Evolutionary conservation across 2,797 vertebrate genomes (phyloP).

Genomic region (Periparus ater): DNA sequence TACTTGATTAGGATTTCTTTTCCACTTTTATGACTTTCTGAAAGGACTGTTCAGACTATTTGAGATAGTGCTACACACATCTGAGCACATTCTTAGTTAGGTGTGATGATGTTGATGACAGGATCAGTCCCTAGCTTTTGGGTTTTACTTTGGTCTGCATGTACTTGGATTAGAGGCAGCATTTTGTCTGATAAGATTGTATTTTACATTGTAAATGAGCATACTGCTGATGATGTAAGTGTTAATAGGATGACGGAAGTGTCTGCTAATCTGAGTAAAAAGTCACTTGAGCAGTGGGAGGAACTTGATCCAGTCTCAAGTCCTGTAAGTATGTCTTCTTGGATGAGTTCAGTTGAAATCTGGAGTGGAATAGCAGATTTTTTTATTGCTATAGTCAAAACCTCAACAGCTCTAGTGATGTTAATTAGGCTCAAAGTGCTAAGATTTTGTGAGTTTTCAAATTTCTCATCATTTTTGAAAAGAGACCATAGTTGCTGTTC

Average conservation of each 20-base stretch:
- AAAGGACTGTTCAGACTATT: neutral
- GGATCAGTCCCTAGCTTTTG: neutral
- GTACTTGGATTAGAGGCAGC: neutral
- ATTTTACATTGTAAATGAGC: conserved; percentile 12
- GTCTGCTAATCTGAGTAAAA: conserved; percentile 7
- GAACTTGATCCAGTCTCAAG: neutral
- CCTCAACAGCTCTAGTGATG: neutral
- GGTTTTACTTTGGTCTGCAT: neutral
- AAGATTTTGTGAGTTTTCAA: neutral
- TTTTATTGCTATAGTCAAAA: neutral
- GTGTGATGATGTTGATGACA: neutral
- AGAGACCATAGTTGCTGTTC: neutral
- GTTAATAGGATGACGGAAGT: neutral
- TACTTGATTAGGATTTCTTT: neutral
- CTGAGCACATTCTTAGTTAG: neutral
- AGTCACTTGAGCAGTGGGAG: neutral
- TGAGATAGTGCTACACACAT: neutral
- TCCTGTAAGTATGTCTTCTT: neutral
- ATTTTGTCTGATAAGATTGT: neutral
- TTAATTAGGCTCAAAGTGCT: neutral
- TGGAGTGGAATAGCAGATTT: neutral
- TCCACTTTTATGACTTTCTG: neutral
- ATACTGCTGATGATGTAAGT: neutral
- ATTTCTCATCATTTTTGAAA: neutral
- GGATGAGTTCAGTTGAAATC: neutral